Evolutionary conservation across 2,797 vertebrate genomes (phyloP), one percentile per base, ranked within the genome.

Genomic region (Enteromius fasciolatus): DNA sequence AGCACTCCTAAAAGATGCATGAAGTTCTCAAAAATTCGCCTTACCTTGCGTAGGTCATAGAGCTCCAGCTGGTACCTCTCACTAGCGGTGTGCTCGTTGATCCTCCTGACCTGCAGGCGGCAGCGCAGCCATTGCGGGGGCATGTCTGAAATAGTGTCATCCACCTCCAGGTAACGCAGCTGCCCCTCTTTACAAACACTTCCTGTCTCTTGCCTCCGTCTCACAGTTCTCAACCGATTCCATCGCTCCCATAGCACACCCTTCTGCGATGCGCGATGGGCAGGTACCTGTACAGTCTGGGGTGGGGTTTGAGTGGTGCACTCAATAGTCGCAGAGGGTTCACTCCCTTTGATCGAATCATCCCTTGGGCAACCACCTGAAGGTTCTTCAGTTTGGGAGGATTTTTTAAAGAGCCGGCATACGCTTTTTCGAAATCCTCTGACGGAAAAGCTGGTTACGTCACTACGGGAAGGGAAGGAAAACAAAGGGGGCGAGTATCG

Each of bases 31-130:
- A 61, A 46, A 20, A 3, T 18, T 41, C 8, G 23, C 41, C 94
- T 87, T 96, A 99, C 97, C 97, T 99, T 99, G 86, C 97, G 97
- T 0, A 97, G 97, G 91, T 98, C 97, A 6, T 97, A 99, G 85
- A 99, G 96, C 90, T 99, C 96, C 89, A 99, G 90, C 87, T 95
- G 88, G 17, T 94, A 95, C 31, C 92, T 93, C 44, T 95, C 94
- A 0, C 81, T 76, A 23, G 54, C 59, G 0, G 87, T 90, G 74
- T 88, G 61, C 1, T 94, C 93, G 44, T 83, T 88, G 17, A 86
- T 93, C 87, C 93, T 94, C 91, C 96, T 94, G 90, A 99, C 94
- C 88, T 96, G 92, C 90, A 99, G 94, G 87, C 95, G 94, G 87
- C 97, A 98, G 73, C 96, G 96, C 90, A 96, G 96, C 97, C 98